A percentile compares a stretch with the other conserved stretches of the same genome.
phyloP scores from a whole-genome alignment of 2,113 vertebrate species.

The Labeo catla region DNA sequence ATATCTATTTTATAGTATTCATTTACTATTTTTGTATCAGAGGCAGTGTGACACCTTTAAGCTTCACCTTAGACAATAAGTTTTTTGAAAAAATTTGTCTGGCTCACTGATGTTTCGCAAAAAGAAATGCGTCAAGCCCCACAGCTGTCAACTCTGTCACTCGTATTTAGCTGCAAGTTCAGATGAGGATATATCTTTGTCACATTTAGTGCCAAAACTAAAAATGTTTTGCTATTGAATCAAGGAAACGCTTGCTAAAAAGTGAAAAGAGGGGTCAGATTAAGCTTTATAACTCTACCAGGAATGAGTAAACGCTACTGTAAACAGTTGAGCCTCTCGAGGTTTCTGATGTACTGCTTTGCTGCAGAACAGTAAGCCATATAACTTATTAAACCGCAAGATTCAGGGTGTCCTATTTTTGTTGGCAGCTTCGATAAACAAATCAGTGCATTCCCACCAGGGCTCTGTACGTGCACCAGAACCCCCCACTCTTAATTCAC shows the following conservation, averaged over 20 bases:
- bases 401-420: constrained; percentile 57
- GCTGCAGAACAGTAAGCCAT: constrained; percentile 31
- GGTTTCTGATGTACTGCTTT: constrained; percentile 18
- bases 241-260: constrained; percentile 14
- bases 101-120: constrained; percentile 35
- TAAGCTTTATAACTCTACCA: constrained; percentile 14
- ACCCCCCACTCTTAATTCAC: constrained; percentile 5
- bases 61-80: background rate
- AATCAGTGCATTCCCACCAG: constrained; percentile 35
- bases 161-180: constrained; percentile 27
- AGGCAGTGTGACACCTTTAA: background rate
- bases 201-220: background rate
- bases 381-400: constrained; percentile 48
- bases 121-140: constrained; percentile 5
- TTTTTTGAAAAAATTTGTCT: background rate
- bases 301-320: background rate
- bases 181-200: background rate
- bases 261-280: background rate
- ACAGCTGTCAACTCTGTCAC: constrained; percentile 25
- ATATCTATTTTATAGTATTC: background rate
- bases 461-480: constrained; percentile 11
- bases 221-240: background rate
- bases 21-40: background rate
- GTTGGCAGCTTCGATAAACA: constrained; percentile 52
- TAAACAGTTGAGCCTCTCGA: background rate